Base-by-base conservation (phyloP, 2,797 vertebrate genomes). In the Dermochelys coriacea region DNA sequence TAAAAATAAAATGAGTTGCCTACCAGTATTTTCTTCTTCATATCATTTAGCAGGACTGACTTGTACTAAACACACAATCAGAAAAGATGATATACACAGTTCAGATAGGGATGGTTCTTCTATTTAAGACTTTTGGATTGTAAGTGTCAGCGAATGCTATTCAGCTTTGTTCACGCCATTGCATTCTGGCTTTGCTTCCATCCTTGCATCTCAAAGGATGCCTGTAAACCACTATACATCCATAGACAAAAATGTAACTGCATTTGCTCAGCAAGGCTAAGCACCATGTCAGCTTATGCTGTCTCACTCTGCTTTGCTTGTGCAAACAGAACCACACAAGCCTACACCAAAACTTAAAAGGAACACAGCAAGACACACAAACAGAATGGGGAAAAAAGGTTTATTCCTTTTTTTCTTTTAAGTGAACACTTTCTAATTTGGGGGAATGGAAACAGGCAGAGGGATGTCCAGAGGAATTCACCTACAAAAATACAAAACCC, bases 51-150 rank as follows among this genome's bases (percentile, higher is more conserved):
- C 12, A 12, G 80, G 52, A n/a, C 23, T 1, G 47, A 41, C 5
- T 47, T 0, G 10, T 45, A 23, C 49, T 0, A 0, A 82, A 34
- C 47, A 2, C 47, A 2, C 57, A 27, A 59, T 27, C 0, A 2
- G 29, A 82, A 71, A 86, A 91, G 87, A 88, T 78, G 2, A 59
- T 31, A 18, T 0, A 3, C 94, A 86, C 92, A 74, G 89, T 75
- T 80, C 54, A 9, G 14, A 57, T n/a, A 23, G 0, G 0, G 31
- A 37, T 8, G 55, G 68, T 61, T 74, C 55, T 5, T 0, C 86
- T 12, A 86, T 82, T 89, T 0, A 0, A 5, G 19, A 64, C 31
- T 92, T 86, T 85, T 3, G 1, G 6, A 37, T 1, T 3, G 82
- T 81, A 55, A 55, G 29, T 19, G 16, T 0, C 25, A 29, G 23